phyloP scores from a whole-genome alignment of 2,113 vertebrate species.

The Sula dactylatra region DNA sequence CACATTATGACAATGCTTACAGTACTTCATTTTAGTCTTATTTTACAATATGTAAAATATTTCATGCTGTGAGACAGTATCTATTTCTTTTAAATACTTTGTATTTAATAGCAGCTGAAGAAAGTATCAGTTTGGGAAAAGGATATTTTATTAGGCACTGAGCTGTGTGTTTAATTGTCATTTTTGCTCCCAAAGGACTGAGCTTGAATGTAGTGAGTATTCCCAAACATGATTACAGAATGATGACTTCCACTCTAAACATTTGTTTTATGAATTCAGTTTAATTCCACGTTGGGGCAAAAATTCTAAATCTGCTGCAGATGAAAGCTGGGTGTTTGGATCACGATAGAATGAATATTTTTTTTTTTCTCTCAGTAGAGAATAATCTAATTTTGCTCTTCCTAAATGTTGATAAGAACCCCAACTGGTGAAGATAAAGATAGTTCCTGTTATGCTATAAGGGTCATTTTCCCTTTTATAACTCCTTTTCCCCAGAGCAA shows the following conservation, averaged over 20 bases:
- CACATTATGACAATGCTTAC: not conserved
- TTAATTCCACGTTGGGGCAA: not conserved
- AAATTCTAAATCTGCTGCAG: not conserved
- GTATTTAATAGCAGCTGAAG: not conserved
- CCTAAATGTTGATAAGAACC: not conserved
- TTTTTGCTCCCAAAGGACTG: not conserved
- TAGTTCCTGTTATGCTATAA: not conserved
- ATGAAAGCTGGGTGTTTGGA: not conserved
- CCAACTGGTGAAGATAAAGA: not conserved
- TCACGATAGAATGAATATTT: not conserved
- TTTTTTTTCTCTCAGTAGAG: not conserved
- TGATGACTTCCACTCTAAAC: not conserved
- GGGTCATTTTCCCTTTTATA: not conserved
- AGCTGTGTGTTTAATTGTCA: not conserved
- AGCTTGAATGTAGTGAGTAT: not conserved
- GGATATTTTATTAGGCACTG: not conserved
- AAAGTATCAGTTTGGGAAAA: not conserved
- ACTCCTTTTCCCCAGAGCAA: not conserved
- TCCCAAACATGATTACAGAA: not conserved
- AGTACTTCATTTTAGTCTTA: not conserved
- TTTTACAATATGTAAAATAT: slow-evolving; percentile 2
- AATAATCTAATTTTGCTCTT: slow-evolving; percentile 1
- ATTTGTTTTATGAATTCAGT: slow-evolving; percentile 1
- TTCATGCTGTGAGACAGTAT: not conserved
- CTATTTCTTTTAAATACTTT: not conserved